Evolutionary conservation across 92 coral and sea anemone genomes (phyloP).

Genomic region (Palythoa caribaeorum): DNA sequence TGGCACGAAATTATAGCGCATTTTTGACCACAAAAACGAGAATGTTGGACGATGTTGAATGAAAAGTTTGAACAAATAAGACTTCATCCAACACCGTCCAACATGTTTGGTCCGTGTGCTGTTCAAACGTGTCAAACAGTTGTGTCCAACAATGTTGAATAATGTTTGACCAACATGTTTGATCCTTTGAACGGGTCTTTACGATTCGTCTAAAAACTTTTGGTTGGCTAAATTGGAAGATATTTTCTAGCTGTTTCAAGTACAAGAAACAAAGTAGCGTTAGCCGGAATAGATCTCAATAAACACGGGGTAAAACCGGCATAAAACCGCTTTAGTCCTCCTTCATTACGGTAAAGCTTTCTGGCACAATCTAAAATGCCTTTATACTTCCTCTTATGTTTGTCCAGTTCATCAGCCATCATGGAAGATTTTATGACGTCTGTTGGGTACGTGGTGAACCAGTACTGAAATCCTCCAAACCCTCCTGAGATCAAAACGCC

Average conservation of each 20-base stretch:
- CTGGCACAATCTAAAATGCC: conserved; percentile 78
- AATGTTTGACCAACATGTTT: no score
- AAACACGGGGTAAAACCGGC: conserved; percentile 87
- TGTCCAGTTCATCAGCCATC: conserved; percentile 84
- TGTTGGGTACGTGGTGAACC: conserved; percentile 91
- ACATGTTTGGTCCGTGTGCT: no score
- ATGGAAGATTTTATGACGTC: conserved; percentile 87
- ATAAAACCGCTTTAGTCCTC: conserved; percentile 84
- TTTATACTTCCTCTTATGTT: conserved; percentile 69
- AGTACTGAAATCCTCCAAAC: conserved; percentile 85
- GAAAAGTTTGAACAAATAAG: no score
- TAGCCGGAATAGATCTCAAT: conserved; percentile 87
- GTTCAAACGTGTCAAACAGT: no score
- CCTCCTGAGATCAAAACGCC: conserved; percentile 79
- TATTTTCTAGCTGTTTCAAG: conserved; percentile 84
- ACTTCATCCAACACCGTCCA: no score
- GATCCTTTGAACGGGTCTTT: neutral
- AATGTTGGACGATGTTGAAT: no score
- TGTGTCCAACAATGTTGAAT: no score
- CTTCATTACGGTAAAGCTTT: conserved; percentile 71
- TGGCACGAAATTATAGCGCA: no score
- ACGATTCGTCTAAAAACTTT: neutral
- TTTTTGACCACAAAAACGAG: no score
- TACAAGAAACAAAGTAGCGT: conserved; percentile 82
- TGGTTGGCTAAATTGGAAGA: conserved; percentile 47